These are phyloP conservation scores for Melozone crissalis DNA, from an alignment of 2,113 vertebrate species.

Conservation along the genomic window DNA sequence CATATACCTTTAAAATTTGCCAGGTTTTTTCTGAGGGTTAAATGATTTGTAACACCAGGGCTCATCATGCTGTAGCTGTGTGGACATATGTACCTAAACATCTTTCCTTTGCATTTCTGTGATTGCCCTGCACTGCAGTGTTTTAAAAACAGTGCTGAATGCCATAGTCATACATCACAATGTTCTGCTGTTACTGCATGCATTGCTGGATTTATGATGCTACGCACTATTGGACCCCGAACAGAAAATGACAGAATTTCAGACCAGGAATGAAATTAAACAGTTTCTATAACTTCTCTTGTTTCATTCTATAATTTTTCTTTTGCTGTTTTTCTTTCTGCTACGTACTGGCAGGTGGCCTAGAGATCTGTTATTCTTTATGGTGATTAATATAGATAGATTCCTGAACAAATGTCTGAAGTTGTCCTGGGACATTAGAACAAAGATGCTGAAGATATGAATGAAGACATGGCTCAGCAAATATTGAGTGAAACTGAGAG, in stretches of 20 bases:
- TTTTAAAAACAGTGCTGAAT: not conserved
- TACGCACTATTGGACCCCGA: not conserved
- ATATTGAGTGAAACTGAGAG: not conserved
- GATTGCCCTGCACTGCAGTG: not conserved
- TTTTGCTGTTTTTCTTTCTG: not conserved
- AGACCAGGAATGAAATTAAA: not conserved
- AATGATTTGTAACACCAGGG: not conserved
- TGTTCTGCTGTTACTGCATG: not conserved
- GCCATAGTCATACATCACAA: not conserved
- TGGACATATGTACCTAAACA: not conserved
- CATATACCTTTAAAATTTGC: not conserved
- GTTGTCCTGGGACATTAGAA: not conserved
- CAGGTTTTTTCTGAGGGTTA: not conserved
- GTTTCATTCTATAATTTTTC: not conserved
- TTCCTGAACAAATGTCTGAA: not conserved
- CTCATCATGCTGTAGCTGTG: not conserved
- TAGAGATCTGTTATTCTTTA: not conserved
- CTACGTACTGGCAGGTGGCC: not conserved
- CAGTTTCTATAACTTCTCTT: not conserved
- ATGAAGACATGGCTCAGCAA: not conserved
- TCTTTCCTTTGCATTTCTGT: not conserved
- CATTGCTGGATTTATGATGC: not conserved
- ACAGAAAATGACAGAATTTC: not conserved
- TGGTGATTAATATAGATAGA: not conserved
- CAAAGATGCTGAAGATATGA: not conserved